These are phyloP conservation scores for Astreopora myriophthalma DNA, from an alignment of 64 coral and sea anemone genomes.

Conservation along the genomic window DNA sequence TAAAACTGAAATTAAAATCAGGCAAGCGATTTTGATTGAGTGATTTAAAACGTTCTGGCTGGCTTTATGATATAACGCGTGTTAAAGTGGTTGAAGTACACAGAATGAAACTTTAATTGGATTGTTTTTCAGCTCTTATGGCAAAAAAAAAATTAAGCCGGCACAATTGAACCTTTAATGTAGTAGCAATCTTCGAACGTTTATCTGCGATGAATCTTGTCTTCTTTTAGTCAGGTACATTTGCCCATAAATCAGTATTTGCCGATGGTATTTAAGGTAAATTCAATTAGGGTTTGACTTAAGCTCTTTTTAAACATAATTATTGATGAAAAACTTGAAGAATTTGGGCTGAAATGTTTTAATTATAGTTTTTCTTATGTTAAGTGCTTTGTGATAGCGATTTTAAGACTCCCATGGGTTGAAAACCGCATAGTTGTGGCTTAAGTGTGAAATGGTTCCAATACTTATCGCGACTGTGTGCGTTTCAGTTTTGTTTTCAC, in stretches of 20 bases:
- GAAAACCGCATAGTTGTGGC: not conserved
- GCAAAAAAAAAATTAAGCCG: not conserved
- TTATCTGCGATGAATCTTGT: not conserved
- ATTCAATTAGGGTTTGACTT: not conserved
- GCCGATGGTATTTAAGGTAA: not conserved
- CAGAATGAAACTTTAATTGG: not conserved
- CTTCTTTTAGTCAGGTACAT: not conserved
- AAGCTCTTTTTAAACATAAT: not conserved
- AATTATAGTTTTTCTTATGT: not conserved
- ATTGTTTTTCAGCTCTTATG: not conserved
- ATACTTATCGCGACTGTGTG: not conserved
- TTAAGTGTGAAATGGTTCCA: not conserved
- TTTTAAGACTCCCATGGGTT: not conserved
- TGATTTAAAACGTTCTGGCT: not conserved
- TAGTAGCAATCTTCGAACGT: not conserved
- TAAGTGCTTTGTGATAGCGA: not conserved
- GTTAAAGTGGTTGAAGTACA: not conserved
- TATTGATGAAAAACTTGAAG: not conserved
- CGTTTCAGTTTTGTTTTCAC: not conserved
- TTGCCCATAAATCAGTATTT: not conserved
- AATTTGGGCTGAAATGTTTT: not conserved
- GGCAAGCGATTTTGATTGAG: not conserved
- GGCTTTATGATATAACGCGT: no score
- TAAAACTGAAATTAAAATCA: not conserved
- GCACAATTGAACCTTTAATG: not conserved